Base-by-base conservation (phyloP, 2,113 vertebrate species). In the Acrocephalus arundinaceus region DNA sequence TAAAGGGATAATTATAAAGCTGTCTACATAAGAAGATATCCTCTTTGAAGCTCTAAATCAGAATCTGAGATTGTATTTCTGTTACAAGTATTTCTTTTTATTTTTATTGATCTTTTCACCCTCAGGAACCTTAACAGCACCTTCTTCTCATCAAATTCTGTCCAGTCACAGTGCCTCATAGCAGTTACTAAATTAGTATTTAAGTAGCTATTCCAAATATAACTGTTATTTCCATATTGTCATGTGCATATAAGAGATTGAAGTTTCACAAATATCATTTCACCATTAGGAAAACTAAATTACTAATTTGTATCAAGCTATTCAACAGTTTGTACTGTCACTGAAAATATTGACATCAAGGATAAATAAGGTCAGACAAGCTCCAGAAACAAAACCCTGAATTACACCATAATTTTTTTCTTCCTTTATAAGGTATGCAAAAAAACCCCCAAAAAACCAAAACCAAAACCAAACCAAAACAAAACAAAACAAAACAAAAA, bases 1-100 rank as follows among this genome's bases (percentile, higher is more conserved):
- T 91, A 92, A 93, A 93, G 76, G 70, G 83, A 81, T 94, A 96
- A 94, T 94, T 85, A 91, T 63, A 89, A 96, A 93, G 57, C 76
- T 92, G 68, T 71, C 90, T 92, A 59, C 43, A 84, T 84, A 92
- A 88, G 51, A 85, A 83, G 48, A 73, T 67, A 67, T 70, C 27
- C 20, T 74, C 75, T 94, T 96, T 93, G 85, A 96, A 96, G 82
- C 39, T 76, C 51, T 58, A 85, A 93, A 86, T 76, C 78, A 90
- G 61, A 87, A 73, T 63, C 43, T 5, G 4, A 85, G 58, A 4
- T 28, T 49, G 15, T 43, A n/a, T 89, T 91, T 79, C 71, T 73
- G 30, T 73, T 78, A 94, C 17, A n/a, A 87, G 6, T 43, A 65
- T 83, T 89, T 85, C 0, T 76, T 87, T 82, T 52, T 57, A 51